phyloP scores from a whole-genome alignment of 2,888 invertebrate species.

The Byasa hedistus region DNA sequence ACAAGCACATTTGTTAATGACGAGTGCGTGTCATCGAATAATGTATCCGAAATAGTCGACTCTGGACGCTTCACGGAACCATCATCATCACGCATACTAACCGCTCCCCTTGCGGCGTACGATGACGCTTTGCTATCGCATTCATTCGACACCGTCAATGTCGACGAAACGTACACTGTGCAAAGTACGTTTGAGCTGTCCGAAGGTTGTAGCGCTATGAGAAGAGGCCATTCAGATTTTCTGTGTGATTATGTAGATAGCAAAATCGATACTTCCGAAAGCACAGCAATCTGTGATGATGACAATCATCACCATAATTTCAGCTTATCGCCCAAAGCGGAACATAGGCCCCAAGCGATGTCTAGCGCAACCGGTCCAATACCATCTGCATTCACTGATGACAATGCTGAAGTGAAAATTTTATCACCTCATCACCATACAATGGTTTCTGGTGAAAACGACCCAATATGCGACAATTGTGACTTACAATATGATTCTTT shows the following conservation, averaged over 20 bases:
- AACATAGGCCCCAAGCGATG: too few species aligned
- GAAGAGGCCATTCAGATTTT: constrained; percentile 31
- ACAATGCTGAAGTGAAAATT: constrained; percentile 40
- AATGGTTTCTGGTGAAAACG: constrained; percentile 40
- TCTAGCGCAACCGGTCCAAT: constrained; percentile 16
- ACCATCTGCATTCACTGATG: constrained; percentile 60
- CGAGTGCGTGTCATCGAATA: constrained; percentile 55
- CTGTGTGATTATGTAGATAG: constrained; percentile 67
- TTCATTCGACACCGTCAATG: constrained; percentile 58
- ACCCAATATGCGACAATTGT: constrained; percentile 57
- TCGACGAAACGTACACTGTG: constrained; percentile 47
- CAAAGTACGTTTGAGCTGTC: constrained; percentile 34
- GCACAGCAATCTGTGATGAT: constrained; percentile 62
- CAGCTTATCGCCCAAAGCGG: too few species aligned
- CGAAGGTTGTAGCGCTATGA: constrained; percentile 37
- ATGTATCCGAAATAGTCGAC: constrained; percentile 63
- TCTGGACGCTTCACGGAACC: constrained; percentile 72
- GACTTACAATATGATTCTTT: constrained; percentile 76
- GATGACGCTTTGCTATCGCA: constrained; percentile 69
- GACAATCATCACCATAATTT: constrained; percentile 31
- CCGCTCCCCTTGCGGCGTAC: constrained; percentile 49
- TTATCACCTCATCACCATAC: constrained; percentile 40
- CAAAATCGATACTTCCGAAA: constrained; percentile 63
- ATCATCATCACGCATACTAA: constrained; percentile 61
- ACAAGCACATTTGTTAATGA: constrained; percentile 47